Percentiles rank a stretch among this genome's conserved stretches.
phyloP scores from a whole-genome alignment of 2,113 vertebrate species.

The Ornithorhynchus anatinus region DNA sequence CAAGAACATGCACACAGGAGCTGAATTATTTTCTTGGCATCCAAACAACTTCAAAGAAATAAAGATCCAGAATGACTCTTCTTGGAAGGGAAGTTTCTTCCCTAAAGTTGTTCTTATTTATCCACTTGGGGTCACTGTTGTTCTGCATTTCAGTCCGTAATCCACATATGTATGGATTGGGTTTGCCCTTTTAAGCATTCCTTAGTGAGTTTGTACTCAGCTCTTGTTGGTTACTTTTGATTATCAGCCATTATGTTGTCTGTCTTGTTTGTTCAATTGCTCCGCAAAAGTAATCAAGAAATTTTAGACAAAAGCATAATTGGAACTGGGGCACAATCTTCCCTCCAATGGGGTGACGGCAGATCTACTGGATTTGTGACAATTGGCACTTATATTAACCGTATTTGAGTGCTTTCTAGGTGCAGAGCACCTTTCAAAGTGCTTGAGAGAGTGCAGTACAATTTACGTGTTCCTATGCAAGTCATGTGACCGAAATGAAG shows the following conservation, averaged over 20 bases:
- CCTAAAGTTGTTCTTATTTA: background rate
- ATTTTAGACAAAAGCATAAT: background rate
- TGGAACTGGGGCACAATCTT: background rate
- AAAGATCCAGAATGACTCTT: background rate
- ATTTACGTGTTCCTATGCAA: background rate
- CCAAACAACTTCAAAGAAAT: background rate
- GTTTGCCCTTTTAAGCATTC: constrained; percentile 28
- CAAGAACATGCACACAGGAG: too few relatives aligned
- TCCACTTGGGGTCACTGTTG: constrained; percentile 56
- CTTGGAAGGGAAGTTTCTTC: background rate
- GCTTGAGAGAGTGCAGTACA: too few relatives aligned
- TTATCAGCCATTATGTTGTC: background rate
- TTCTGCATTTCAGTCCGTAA: constrained; percentile 10
- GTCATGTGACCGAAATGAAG: background rate
- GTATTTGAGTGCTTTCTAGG: too few relatives aligned
- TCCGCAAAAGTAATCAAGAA: background rate
- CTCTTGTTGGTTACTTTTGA: background rate
- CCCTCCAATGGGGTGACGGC: background rate
- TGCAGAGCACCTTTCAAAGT: too few relatives aligned
- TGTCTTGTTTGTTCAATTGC: background rate
- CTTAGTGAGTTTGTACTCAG: background rate
- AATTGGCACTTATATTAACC: background rate
- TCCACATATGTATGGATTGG: constrained; percentile 34
- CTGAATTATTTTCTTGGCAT: too few relatives aligned
- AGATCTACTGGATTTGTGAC: background rate